These are phyloP conservation scores for Brienomyrus longianalis DNA, from an alignment of 2,113 vertebrate genomes.

Conservation along the genomic window DNA sequence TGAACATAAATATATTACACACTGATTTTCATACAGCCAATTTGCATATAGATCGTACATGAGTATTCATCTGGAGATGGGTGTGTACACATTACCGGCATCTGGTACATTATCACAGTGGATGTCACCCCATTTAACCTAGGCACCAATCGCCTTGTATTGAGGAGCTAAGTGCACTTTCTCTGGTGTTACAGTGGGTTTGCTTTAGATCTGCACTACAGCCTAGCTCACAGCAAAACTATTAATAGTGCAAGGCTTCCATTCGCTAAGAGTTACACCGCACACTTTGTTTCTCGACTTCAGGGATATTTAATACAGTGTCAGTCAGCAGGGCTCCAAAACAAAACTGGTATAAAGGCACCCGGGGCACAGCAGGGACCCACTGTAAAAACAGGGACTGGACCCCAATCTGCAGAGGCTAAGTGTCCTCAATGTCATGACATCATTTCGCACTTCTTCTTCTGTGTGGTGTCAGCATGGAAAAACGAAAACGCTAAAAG, in stretches of 20 bases:
- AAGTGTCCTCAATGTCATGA: background rate
- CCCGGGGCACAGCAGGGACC: background rate
- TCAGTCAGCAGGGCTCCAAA: background rate
- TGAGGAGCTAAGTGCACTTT: background rate
- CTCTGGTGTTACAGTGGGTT: background rate
- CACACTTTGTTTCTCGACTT: background rate
- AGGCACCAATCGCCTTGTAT: background rate
- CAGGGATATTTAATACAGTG: background rate
- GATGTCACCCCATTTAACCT: background rate
- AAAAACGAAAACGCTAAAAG: background rate
- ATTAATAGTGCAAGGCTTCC: conserved; percentile 10
- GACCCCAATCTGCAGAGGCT: background rate
- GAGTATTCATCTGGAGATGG: background rate
- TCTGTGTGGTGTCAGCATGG: background rate
- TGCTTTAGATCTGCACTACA: background rate
- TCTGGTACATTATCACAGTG: background rate
- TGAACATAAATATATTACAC: background rate
- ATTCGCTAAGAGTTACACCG: background rate
- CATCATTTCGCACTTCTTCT: background rate
- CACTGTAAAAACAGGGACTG: no score
- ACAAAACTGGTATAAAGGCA: background rate
- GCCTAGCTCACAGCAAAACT: background rate
- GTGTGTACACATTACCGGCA: background rate
- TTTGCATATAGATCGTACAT: background rate
- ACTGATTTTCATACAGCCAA: background rate